phyloP scores from a whole-genome alignment of 2,797 vertebrate genomes.

The Enteromius treurensis region DNA sequence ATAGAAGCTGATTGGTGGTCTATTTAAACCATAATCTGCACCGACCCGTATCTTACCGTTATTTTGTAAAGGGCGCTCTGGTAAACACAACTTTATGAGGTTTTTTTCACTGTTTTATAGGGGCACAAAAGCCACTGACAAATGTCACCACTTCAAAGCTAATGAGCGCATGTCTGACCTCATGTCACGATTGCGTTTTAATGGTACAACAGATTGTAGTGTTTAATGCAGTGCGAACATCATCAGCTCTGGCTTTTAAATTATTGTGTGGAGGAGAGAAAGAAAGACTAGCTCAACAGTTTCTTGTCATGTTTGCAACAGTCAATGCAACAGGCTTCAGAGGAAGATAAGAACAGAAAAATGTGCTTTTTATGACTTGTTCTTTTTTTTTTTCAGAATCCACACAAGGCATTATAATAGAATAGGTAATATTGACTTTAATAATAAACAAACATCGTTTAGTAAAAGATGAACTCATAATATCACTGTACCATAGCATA shows the following conservation, averaged over 20 bases:
- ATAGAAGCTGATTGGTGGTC: conserved; percentile 7
- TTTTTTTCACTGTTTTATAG: conserved; percentile 17
- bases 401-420: neutral
- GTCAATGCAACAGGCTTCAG: neutral
- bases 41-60: neutral
- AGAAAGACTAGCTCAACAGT: conserved; percentile 2
- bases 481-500: neutral
- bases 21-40: conserved; percentile 21
- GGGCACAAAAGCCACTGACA: conserved; percentile 14
- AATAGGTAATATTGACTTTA: neutral
- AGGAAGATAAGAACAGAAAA: conserved; percentile 21
- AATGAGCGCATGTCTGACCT: neutral
- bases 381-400: no score
- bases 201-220: neutral
- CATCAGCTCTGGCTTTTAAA: neutral
- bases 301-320: conserved; percentile 30
- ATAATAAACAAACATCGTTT: neutral
- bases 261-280: neutral
- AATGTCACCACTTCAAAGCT: conserved; percentile 21
- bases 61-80: conserved; percentile 9
- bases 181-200: neutral
- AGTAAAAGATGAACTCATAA: neutral
- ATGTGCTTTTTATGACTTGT: neutral
- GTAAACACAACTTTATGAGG: neutral
- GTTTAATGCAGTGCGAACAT: conserved; percentile 18